Conservation (phyloP, 2,888 invertebrate genomes). For the Drosophila pegasa region DNA sequence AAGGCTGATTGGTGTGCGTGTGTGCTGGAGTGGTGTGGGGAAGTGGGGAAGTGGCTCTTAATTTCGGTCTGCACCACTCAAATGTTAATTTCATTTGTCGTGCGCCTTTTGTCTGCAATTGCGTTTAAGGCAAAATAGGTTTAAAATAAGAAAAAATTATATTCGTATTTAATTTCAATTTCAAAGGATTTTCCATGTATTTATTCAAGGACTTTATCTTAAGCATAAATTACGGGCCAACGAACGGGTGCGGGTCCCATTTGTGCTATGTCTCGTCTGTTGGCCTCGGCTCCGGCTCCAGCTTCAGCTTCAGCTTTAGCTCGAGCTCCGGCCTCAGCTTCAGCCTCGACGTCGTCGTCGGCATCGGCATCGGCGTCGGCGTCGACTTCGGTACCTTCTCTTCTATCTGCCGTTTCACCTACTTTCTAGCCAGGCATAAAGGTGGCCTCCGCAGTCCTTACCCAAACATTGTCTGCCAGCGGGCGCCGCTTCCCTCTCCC, state of each 20-base stretch:
- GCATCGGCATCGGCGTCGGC: slow-evolving; percentile 1
- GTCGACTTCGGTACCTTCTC: slow-evolving; percentile 2
- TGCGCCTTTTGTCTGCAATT: slow-evolving; percentile 74
- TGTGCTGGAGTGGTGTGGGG: slow-evolving; percentile 2
- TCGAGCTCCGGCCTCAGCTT: not conserved
- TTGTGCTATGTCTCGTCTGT: slow-evolving; percentile 53
- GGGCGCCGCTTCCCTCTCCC: not conserved
- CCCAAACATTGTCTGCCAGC: slow-evolving; percentile 69
- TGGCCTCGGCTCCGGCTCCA: slow-evolving; percentile 12
- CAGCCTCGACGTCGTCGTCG: no score
- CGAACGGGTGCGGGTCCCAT: slow-evolving; percentile 68
- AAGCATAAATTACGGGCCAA: slow-evolving; percentile 81
- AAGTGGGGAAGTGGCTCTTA: slow-evolving; percentile 52
- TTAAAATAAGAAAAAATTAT: slow-evolving; percentile 66
- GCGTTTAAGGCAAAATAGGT: slow-evolving; percentile 28
- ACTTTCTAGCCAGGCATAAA: slow-evolving; percentile 72
- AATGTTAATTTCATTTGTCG: slow-evolving; percentile 79
- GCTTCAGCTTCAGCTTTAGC: slow-evolving; percentile 2
- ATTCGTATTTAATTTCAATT: slow-evolving; percentile 81
- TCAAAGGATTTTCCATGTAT: slow-evolving; percentile 81
- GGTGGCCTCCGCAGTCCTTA: slow-evolving; percentile 57
- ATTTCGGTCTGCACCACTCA: slow-evolving; percentile 75
- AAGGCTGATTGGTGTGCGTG: slow-evolving; percentile 18
- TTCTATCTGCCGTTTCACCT: slow-evolving; percentile 58
- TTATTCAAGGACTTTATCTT: slow-evolving; percentile 81